Conservation (phyloP, 2,797 vertebrate species). For the Cuculus canorus region DNA sequence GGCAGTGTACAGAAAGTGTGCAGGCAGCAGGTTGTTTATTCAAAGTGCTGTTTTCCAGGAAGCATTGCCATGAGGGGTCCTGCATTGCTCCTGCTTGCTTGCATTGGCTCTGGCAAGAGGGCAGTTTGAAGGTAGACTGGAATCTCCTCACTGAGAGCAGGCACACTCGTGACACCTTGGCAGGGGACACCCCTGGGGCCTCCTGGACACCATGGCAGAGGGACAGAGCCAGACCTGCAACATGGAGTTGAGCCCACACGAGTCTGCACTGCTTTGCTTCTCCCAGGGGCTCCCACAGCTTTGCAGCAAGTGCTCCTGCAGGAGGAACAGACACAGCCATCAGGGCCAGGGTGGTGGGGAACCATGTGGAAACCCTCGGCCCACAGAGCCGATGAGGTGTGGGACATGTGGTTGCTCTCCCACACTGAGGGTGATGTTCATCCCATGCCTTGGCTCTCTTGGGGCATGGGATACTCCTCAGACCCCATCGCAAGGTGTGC, state of each 20-base stretch:
- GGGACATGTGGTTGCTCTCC: background rate
- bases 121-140: background rate
- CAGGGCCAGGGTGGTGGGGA: background rate
- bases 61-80: background rate
- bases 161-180: background rate
- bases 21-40: background rate
- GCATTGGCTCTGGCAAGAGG: background rate
- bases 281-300: background rate
- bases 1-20: background rate
- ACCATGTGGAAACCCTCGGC: fast-evolving
- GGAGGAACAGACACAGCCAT: background rate
- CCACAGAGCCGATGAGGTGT: background rate
- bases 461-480: background rate
- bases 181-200: background rate
- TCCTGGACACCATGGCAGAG: background rate
- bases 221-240: background rate
- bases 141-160: fast-evolving
- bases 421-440: fast-evolving
- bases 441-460: background rate
- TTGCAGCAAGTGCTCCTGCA: background rate
- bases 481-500: fast-evolving
- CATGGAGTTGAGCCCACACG: background rate
- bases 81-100: background rate
- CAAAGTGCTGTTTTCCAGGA: background rate
- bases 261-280: background rate